These are phyloP conservation scores for Notoglanidium macrostoma DNA, from an alignment of 2,797 vertebrate species.

Conservation along the genomic window DNA sequence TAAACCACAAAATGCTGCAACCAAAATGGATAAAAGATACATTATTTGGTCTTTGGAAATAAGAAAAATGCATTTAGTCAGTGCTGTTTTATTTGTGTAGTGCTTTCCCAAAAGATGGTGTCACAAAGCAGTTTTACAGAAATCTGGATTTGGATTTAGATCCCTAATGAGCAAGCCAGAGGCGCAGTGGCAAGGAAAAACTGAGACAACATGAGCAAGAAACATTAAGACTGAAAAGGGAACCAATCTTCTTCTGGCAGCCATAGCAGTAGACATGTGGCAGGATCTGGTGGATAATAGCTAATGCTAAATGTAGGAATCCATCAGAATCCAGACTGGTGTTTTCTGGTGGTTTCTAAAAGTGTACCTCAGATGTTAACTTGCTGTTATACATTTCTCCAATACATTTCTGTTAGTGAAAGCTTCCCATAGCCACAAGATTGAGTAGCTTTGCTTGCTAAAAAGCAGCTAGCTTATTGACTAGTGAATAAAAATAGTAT, in stretches of 20 bases:
- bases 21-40: conserved; percentile 7
- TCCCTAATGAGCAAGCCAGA: neutral
- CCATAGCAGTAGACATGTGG: neutral
- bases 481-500: neutral
- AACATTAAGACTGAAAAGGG: neutral
- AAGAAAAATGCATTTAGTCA: neutral
- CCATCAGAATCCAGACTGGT: neutral
- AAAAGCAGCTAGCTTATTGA: neutral
- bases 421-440: neutral
- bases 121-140: neutral
- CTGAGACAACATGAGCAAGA: conserved; percentile 1
- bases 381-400: neutral
- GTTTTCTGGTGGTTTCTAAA: neutral
- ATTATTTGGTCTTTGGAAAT: neutral
- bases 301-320: neutral
- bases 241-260: neutral
- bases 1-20: neutral
- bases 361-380: neutral
- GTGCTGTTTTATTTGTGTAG: neutral
- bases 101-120: neutral
- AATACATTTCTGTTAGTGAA: neutral
- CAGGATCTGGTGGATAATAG: neutral
- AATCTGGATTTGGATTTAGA: neutral
- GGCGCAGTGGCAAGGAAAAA: neutral
- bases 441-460: neutral